Evolutionary conservation across 2,888 invertebrate species (phyloP).

Genomic region (Lepidocyrtinus sp.): DNA sequence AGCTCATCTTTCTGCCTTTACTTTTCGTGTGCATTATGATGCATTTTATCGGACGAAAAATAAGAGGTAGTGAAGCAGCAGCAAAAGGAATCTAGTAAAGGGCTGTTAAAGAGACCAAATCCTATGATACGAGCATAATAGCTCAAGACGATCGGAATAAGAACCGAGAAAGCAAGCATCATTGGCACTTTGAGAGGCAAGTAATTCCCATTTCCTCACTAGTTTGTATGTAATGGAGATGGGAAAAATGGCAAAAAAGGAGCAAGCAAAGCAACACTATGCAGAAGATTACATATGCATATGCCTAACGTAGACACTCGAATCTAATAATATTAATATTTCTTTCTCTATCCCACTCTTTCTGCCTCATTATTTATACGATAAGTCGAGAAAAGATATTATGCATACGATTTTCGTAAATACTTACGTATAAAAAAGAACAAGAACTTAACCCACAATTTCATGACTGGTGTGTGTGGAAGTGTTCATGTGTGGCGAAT

Average conservation of each 20-base stretch:
- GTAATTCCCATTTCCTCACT: conserved; percentile 71
- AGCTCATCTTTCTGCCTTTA: not conserved
- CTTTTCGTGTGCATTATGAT: conserved; percentile 40
- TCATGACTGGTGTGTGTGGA: not conserved
- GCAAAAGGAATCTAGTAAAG: conserved; percentile 34
- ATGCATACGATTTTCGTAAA: conserved; percentile 2
- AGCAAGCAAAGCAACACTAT: conserved; percentile 31
- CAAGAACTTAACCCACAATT: not conserved
- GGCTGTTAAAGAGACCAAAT: conserved; percentile 50
- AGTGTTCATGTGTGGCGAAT: not conserved
- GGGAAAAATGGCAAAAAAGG: conserved; percentile 31
- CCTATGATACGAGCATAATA: not conserved
- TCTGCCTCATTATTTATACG: conserved; percentile 57
- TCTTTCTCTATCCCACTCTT: conserved; percentile 12
- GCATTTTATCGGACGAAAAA: conserved; percentile 44
- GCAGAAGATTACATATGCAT: conserved; percentile 6
- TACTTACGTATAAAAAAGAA: too few relatives aligned
- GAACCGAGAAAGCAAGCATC: conserved; percentile 60
- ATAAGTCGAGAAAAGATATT: conserved; percentile 46
- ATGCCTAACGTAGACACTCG: conserved; percentile 2
- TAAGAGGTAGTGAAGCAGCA: conserved; percentile 20
- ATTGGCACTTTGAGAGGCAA: conserved; percentile 70
- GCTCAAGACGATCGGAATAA: not conserved
- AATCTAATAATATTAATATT: conserved; percentile 38
- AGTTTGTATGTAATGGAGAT: conserved; percentile 21